Conservation (phyloP, 2,888 invertebrate species). For the Scaptomyza parva region DNA sequence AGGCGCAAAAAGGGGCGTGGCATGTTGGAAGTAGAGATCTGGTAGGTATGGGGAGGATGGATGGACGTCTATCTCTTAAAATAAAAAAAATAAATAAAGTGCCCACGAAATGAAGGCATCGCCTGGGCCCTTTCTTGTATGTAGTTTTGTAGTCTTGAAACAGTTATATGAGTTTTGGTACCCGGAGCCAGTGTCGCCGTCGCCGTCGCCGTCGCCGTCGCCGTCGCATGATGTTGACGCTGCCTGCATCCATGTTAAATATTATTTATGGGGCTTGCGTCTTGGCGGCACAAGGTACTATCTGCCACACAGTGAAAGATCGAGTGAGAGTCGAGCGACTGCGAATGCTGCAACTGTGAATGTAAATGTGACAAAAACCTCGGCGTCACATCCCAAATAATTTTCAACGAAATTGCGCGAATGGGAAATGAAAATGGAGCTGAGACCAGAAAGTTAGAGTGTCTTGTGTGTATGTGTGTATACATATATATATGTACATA, state of each 20-base stretch:
- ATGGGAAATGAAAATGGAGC: constrained; percentile 39
- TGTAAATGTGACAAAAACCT: constrained; percentile 66
- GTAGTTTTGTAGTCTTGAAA: constrained; percentile 39
- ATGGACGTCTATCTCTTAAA: constrained; percentile 27
- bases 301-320: constrained; percentile 45
- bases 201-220: constrained; percentile 19
- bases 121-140: constrained; percentile 19
- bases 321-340: constrained; percentile 54
- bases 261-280: constrained; percentile 75
- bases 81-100: constrained; percentile 54
- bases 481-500: constrained; percentile 23
- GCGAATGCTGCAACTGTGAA: constrained; percentile 37
- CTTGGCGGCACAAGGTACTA: constrained; percentile 43
- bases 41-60: neutral
- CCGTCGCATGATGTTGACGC: constrained; percentile 56
- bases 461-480: constrained; percentile 6
- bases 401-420: constrained; percentile 76
- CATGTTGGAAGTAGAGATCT: constrained; percentile 6
- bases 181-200: constrained; percentile 40
- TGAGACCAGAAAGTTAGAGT: constrained; percentile 4
- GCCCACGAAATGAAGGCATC: constrained; percentile 63
- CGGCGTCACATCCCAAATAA: constrained; percentile 82
- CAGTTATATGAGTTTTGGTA: constrained; percentile 73
- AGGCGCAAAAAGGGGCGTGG: constrained; percentile 52
- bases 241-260: constrained; percentile 73